These are phyloP conservation scores for Entomyzon cyanotis DNA, from an alignment of 2,113 vertebrate species.

Conservation along the genomic window DNA sequence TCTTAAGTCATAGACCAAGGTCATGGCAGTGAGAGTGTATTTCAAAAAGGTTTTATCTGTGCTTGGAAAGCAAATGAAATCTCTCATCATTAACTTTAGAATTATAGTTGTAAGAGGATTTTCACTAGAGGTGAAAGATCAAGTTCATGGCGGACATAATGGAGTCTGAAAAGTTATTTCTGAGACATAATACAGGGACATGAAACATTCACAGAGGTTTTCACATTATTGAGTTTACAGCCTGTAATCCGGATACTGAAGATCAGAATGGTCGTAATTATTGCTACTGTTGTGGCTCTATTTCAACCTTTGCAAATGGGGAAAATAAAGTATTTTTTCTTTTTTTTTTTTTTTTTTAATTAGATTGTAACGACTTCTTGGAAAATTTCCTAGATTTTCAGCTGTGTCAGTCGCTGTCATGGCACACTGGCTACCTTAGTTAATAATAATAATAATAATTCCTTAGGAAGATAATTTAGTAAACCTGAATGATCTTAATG, in stretches of 20 bases:
- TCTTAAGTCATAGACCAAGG: slow-evolving; percentile 74
- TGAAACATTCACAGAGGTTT: slow-evolving; percentile 52
- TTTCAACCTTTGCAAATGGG: neutral
- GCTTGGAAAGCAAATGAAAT: slow-evolving; percentile 78
- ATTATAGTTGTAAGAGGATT: slow-evolving; percentile 66
- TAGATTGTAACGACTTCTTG: neutral
- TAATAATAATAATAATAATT: neutral
- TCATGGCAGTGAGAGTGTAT: slow-evolving; percentile 70
- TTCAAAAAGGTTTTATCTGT: slow-evolving; percentile 74
- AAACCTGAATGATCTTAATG: neutral
- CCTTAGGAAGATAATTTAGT: neutral
- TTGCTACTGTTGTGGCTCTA: neutral
- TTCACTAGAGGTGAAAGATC: slow-evolving; percentile 76
- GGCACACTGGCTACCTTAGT: neutral
- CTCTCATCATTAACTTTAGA: slow-evolving; percentile 74
- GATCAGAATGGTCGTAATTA: slow-evolving; percentile 46
- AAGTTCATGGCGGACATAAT: slow-evolving; percentile 68
- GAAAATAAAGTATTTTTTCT: too few relatives aligned
- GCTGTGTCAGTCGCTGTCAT: neutral
- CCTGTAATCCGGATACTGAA: slow-evolving; percentile 10
- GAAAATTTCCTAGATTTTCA: neutral
- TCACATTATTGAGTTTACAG: slow-evolving; percentile 21
- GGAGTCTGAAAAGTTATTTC: slow-evolving; percentile 67
- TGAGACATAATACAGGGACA: slow-evolving; percentile 34
- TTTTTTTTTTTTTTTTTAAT: neutral